Evolutionary conservation across 1,140 invertebrate genomes (phyloP), one percentile per base, ranked within the genome.

Genomic region (honey bee (Apis mellifera)): DNA sequence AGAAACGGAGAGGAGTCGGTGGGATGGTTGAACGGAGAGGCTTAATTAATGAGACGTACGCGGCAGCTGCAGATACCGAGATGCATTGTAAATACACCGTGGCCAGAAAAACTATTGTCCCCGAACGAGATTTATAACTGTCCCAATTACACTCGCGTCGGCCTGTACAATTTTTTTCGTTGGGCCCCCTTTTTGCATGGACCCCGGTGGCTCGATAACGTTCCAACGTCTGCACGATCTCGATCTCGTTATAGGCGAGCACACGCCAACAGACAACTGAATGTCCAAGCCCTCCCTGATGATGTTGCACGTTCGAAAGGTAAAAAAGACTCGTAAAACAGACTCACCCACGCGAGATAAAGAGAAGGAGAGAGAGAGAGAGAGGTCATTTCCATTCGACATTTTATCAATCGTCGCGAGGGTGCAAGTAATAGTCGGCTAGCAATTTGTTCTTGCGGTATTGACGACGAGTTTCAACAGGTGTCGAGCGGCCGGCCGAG

Each of bases 31-130:
- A 88, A 87, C 81, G 82, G 81, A 85, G 84, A 78, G 86, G 89
- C 92, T 93, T 93, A 93, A 93, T 93, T 93, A 93, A 93, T 93
- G 92, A 93, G 92, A 93, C 93, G 89, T 91, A 91, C 88, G 91
- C 91, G 84, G 92, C 91, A 93, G 93, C 92, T 93, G 92, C 91
- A 91, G 91, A 92, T 92, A 92, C 92, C 90, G 86, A 89, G 92
- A 91, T 92, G 89, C 90, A 92, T 93, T 92, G 90, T 91, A 92
- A 93, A 92, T 93, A 91, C 86, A 82, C 83, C 78, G 54, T 59
- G 50, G 78, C 78, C 75, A 87, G 88, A 90, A 92, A 91, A 91
- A 91, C 90, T 90, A 93, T 93, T 93, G 92, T 93, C 92, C 89
- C 85, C 86, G 86, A 87, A 86, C 75, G 89, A 92, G 91, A 93